Base-by-base conservation (phyloP, 1,140 invertebrate species). In the Bombus haemorrhoidalis region DNA sequence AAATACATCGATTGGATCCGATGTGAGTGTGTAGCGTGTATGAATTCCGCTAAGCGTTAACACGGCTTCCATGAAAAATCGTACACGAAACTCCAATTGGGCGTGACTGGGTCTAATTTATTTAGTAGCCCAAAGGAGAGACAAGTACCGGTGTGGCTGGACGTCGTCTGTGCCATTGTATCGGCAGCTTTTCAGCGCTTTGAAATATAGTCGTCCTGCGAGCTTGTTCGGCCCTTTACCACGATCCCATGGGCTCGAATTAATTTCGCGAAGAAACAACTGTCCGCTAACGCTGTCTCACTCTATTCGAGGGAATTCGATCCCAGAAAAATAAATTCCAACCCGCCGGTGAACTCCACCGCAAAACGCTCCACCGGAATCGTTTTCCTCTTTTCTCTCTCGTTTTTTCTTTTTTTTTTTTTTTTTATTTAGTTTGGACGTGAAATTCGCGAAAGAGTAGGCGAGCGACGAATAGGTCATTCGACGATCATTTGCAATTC, bases 141-240 rank as follows among this genome's bases (percentile, higher is more conserved):
- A 88, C 84, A 77, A 78, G 75, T 83, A 72, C 85, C 59, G 41
- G 68, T 28, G 15, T 47, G 68, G 47, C 18, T 43, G 10, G 37
- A 78, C 59, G 71, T 83, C 47, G 73, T 64, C 39, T 64, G 57
- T 80, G 71, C 89, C 85, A 87, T 87, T 91, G 88, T 91, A 92
- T 93, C 90, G 90, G 79, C 91, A 89, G 86, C 68, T 88, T 91
- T 90, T 90, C 87, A 85, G n/a, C 82, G 75, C 85, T 89, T 92
- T 92, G 90, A 93, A 89, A 92, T 92, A 91, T 92, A 80, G 81
- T 86, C 81, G 43, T 39, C 15, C 41, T 34, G 57, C 71, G 41
- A 34, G n/a, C 69, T 66, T 41, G 81, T 81, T 39, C 72, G 39
- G 32, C 62, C 57, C 57, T 87, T 62, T n/a, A 8, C 53, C 66